phyloP scores from a whole-genome alignment of 2,888 invertebrate species.

The Aspidapion aeneum region DNA sequence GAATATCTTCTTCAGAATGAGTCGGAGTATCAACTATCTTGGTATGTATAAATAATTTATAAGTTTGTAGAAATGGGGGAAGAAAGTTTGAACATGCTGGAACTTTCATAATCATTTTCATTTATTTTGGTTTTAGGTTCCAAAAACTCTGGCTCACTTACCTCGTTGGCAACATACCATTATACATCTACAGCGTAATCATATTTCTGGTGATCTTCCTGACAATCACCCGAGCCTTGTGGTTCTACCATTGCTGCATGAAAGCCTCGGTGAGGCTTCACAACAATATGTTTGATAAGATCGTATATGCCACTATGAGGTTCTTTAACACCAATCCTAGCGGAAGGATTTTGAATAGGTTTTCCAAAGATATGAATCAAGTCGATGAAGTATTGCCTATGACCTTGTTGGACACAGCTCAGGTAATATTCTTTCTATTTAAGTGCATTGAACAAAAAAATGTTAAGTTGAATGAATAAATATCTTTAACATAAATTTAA shows the following conservation, averaged over 20 bases:
- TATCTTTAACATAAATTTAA: background rate
- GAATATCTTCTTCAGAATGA: too few species aligned
- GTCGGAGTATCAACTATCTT: too few species aligned
- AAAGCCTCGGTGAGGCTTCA: slow-evolving; percentile 53
- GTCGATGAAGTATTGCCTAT: slow-evolving; percentile 50
- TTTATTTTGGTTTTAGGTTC: slow-evolving; percentile 5
- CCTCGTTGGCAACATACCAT: slow-evolving; percentile 34
- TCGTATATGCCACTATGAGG: slow-evolving; percentile 57
- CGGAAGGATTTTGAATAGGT: slow-evolving; percentile 60
- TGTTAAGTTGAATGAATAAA: too few species aligned
- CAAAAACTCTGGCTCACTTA: slow-evolving; percentile 19
- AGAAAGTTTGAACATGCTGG: too few species aligned
- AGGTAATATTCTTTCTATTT: too few species aligned
- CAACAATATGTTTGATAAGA: slow-evolving; percentile 47
- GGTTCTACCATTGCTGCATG: slow-evolving; percentile 53
- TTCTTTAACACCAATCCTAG: slow-evolving; percentile 66
- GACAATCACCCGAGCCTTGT: slow-evolving; percentile 44
- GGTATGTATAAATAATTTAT: too few species aligned
- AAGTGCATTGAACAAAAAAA: too few species aligned
- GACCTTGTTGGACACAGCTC: slow-evolving; percentile 48
- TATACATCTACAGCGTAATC: slow-evolving; percentile 41
- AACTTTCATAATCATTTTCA: too few species aligned
- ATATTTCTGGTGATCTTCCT: slow-evolving; percentile 41
- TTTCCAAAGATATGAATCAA: slow-evolving; percentile 63
- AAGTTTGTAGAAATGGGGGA: too few species aligned